These are phyloP conservation scores for Philaenus spumarius DNA, from an alignment of 1,140 invertebrate genomes.

Conservation along the genomic window DNA sequence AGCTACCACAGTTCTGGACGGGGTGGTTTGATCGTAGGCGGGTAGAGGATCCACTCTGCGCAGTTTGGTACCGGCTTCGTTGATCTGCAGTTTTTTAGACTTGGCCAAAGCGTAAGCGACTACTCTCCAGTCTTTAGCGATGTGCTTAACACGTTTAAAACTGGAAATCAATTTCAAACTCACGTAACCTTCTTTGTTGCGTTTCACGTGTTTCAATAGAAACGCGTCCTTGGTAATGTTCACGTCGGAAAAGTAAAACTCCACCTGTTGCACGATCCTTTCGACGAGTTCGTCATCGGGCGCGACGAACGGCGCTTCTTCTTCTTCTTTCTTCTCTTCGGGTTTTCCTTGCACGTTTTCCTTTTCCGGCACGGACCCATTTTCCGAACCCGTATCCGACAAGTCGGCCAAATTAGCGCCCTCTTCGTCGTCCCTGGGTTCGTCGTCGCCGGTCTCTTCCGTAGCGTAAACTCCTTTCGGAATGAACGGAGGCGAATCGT, in stretches of 20 bases:
- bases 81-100: slow-evolving; percentile 81
- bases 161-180: slow-evolving; percentile 90
- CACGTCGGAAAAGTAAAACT: slow-evolving; percentile 91
- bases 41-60: slow-evolving; percentile 77
- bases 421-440: slow-evolving; percentile 40
- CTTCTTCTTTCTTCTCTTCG: slow-evolving; percentile 25
- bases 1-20: slow-evolving; percentile 83
- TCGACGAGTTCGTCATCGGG: slow-evolving; percentile 66
- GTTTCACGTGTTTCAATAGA: slow-evolving; percentile 84
- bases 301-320: slow-evolving; percentile 35
- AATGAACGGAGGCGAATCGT: slow-evolving; percentile 37
- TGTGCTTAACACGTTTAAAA: slow-evolving; percentile 85
- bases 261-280: slow-evolving; percentile 75
- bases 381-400: slow-evolving; percentile 45
- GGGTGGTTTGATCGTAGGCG: slow-evolving; percentile 82
- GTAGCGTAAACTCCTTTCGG: slow-evolving; percentile 34
- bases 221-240: slow-evolving; percentile 94
- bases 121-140: slow-evolving; percentile 89
- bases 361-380: slow-evolving; percentile 7
- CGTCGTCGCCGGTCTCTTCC: neutral
- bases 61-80: slow-evolving; percentile 86
- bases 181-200: slow-evolving; percentile 93
- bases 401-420: slow-evolving; percentile 50
- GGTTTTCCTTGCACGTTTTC: slow-evolving; percentile 3
- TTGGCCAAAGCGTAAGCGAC: slow-evolving; percentile 73